Conservation (phyloP, 2,888 invertebrate genomes). For the Trachelus tabidus region DNA sequence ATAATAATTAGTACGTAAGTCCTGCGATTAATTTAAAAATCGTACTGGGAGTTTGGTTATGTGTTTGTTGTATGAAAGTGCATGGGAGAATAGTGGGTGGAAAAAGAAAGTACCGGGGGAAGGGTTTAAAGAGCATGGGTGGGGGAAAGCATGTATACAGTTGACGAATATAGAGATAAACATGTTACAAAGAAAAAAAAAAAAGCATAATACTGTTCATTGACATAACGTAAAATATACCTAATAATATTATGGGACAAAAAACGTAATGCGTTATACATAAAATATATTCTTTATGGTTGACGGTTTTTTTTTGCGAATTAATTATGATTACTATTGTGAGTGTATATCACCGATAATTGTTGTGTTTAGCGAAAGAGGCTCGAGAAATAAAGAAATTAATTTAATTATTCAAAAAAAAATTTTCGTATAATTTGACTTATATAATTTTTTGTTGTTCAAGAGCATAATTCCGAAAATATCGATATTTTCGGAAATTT, state of each 20-base stretch:
- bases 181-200: constrained; percentile 3
- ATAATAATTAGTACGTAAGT: constrained; percentile 65
- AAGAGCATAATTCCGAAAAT: neutral
- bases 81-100: constrained; percentile 7
- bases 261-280: constrained; percentile 27
- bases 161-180: constrained; percentile 10
- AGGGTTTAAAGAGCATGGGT: constrained; percentile 9
- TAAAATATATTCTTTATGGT: constrained; percentile 43
- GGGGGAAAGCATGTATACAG: constrained; percentile 14
- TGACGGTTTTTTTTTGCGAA: constrained; percentile 38
- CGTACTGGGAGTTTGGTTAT: neutral
- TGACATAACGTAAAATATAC: constrained; percentile 27
- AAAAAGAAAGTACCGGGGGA: neutral
- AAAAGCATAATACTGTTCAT: constrained; percentile 36
- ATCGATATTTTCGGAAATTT: neutral
- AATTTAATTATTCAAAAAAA: constrained; percentile 52
- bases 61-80: constrained; percentile 3
- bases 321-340: constrained; percentile 45
- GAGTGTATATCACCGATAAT: constrained; percentile 52
- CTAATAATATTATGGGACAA: constrained; percentile 24
- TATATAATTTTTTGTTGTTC: neutral
- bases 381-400: constrained; percentile 53
- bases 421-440: neutral
- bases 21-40: constrained; percentile 17
- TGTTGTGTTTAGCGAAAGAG: constrained; percentile 50